These are phyloP conservation scores for Oryzaephilus surinamensis DNA, from an alignment of 1,140 invertebrate genomes.

Conservation along the genomic window DNA sequence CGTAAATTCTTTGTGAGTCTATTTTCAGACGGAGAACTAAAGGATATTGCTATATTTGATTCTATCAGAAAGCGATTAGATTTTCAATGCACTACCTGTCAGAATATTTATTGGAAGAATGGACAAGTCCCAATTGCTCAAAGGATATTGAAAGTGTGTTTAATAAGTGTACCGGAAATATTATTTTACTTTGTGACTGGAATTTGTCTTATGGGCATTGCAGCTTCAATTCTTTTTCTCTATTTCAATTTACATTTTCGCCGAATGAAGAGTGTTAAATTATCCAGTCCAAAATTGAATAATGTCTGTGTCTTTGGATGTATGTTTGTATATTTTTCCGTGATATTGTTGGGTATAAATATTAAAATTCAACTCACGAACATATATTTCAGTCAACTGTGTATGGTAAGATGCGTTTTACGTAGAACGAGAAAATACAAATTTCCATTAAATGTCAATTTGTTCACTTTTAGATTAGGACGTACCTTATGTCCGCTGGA, in stretches of 20 bases:
- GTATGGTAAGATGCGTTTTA: conserved; percentile 63
- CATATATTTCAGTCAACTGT: conserved; percentile 66
- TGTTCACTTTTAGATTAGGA: conserved; percentile 57
- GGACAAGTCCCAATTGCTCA: conserved; percentile 68
- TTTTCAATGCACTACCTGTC: conserved; percentile 61
- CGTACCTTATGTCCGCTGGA: conserved; percentile 75
- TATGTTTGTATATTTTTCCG: conserved; percentile 84
- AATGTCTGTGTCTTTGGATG: conserved; percentile 93
- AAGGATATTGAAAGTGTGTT: conserved; percentile 54
- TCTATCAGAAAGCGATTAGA: conserved; percentile 51
- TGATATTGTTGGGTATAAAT: conserved; percentile 82
- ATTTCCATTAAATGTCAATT: background rate
- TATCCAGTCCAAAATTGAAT: conserved; percentile 92
- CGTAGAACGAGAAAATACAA: background rate
- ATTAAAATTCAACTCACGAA: conserved; percentile 59
- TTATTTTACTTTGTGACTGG: conserved; percentile 60
- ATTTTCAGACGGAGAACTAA: conserved; percentile 51
- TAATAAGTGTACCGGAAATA: conserved; percentile 62
- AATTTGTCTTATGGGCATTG: conserved; percentile 64
- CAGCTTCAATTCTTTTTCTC: conserved; percentile 64
- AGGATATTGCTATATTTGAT: conserved; percentile 65
- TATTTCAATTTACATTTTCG: conserved; percentile 81
- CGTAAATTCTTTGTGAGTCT: background rate
- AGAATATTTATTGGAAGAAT: conserved; percentile 58
- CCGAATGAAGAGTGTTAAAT: conserved; percentile 79